Percentiles rank a stretch among this genome's conserved stretches.
These are phyloP conservation scores for Oreortyx pictus DNA, from an alignment of 2,797 vertebrate species.

Conservation along the genomic window DNA sequence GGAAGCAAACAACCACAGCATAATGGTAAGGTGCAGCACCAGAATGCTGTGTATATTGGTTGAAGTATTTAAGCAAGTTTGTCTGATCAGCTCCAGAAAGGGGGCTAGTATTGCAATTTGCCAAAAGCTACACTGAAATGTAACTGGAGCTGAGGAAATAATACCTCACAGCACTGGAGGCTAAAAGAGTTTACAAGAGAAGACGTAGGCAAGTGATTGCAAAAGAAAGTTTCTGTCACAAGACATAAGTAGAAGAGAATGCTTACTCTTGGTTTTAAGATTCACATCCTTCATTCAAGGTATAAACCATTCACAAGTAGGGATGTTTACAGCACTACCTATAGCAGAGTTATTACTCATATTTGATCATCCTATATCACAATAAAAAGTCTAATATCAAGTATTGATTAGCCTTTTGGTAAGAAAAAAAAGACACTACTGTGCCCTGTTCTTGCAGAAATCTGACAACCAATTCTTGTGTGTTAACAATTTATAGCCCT, in stretches of 20 bases:
- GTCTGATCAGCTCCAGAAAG: neutral
- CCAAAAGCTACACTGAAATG: neutral
- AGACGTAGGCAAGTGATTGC: neutral
- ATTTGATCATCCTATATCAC: no score
- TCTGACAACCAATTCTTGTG: neutral
- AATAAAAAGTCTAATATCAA: neutral
- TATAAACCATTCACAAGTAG: neutral
- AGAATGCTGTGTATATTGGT: neutral
- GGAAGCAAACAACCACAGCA: neutral
- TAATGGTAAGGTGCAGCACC: slow-evolving; percentile 13
- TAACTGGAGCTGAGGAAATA: neutral
- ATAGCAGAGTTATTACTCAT: neutral
- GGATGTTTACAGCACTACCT: neutral
- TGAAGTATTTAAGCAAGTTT: neutral
- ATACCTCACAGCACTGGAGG: neutral
- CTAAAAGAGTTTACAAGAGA: neutral
- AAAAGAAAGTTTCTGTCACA: neutral
- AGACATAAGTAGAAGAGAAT: neutral
- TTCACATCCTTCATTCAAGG: neutral
- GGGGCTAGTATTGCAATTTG: neutral
- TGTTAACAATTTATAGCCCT: neutral
- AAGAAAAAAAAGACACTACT: neutral
- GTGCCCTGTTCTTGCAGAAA: neutral
- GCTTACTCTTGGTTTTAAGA: neutral
- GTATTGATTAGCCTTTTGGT: neutral